Percentiles rank a stretch among this genome's conserved stretches.
Conservation (phyloP, 92 coral and sea anemone genomes). For the Heteractis magnifica region DNA sequence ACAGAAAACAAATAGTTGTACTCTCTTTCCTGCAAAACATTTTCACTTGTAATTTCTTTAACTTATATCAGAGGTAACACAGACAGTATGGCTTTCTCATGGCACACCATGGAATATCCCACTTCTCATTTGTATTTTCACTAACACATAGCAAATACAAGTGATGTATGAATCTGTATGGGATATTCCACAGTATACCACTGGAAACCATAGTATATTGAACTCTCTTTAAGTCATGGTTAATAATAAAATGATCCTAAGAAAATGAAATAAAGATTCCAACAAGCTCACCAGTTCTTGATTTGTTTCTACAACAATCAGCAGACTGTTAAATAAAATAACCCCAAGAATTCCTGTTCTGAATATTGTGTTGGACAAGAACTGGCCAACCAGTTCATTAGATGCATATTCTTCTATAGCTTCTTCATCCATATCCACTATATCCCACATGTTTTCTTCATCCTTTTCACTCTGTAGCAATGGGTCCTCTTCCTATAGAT, state of each 20-base stretch:
- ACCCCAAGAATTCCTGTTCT: constrained; percentile 86
- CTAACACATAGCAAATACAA: too few species aligned
- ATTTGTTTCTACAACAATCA: constrained; percentile 94
- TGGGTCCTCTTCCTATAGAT: constrained; percentile 72
- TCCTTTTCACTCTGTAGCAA: constrained; percentile 68
- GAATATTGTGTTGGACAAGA: constrained; percentile 84
- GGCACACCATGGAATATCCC: too few species aligned
- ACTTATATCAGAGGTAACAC: too few species aligned
- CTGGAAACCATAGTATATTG: too few species aligned
- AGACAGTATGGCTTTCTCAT: too few species aligned
- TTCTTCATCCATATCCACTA: constrained; percentile 96
- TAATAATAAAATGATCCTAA: too few species aligned
- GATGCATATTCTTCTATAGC: constrained; percentile 99
- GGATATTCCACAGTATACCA: too few species aligned
- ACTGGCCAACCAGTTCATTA: constrained; percentile 94
- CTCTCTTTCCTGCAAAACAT: constrained; percentile 68
- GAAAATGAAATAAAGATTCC: background rate
- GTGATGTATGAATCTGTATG: too few species aligned
- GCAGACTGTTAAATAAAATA: constrained; percentile 84
- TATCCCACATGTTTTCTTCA: constrained; percentile 99
- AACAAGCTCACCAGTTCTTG: constrained; percentile 75
- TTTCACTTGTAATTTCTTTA: background rate
- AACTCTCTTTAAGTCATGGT: too few species aligned
- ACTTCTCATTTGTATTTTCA: too few species aligned
- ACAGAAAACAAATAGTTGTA: constrained; percentile 91